Conservation (phyloP, 2,797 vertebrate species). For the Bryconaethiops microstoma region DNA sequence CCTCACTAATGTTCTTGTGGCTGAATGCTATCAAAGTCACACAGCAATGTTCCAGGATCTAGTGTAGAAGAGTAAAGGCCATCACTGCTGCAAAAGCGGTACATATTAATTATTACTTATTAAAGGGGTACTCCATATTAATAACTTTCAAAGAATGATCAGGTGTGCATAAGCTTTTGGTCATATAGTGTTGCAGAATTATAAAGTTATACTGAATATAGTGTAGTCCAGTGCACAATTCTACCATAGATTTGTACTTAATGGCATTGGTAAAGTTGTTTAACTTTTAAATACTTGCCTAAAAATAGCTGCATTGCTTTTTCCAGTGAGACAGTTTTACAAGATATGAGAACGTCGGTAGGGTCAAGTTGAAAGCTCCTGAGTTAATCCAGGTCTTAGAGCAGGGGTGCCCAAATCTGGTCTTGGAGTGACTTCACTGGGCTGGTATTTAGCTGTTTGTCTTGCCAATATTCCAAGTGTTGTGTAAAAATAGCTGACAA, state of each 20-base stretch:
- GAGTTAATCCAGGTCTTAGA: neutral
- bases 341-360: neutral
- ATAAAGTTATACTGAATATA: neutral
- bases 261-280: neutral
- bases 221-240: neutral
- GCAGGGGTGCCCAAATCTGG: too few relatives aligned
- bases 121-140: too few relatives aligned
- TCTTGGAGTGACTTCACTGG: neutral
- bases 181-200: neutral
- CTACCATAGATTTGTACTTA: neutral
- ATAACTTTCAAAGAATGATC: neutral
- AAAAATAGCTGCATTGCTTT: neutral
- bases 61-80: too few relatives aligned
- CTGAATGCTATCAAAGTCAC: neutral
- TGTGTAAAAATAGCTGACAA: neutral
- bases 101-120: too few relatives aligned
- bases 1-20: too few relatives aligned
- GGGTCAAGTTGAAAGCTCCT: neutral
- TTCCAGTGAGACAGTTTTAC: neutral
- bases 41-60: neutral
- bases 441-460: neutral
- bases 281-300: neutral
- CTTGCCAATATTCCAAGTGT: neutral
- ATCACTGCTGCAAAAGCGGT: neutral
- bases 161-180: neutral